Base-by-base conservation (phyloP, 2,113 vertebrate species). In the Climacteris rufus region DNA sequence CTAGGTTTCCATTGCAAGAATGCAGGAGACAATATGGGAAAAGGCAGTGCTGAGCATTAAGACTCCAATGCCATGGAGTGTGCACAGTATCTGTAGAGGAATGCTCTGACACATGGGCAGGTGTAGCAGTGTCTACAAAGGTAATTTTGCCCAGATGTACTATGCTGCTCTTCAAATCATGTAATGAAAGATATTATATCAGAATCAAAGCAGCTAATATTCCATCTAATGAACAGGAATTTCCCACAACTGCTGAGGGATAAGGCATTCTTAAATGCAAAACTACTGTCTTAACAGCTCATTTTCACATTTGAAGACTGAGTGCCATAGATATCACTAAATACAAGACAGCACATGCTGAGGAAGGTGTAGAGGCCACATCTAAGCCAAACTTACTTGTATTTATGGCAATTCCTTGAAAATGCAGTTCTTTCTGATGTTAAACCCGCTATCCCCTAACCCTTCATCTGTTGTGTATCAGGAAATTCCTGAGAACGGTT, bases 61-160 rank as follows among this genome's bases (percentile, higher is more conserved):
- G 21, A 79, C 44, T 56, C 37, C 52, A 64, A 81, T 0, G 0
- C 39, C 17, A 40, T 9, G 19, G 47, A 77, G 59, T 2, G 10
- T 39, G 35, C 57, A 8, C 0, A 42, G n/a, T 20, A 75, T n/a
- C 84, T 69, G 13, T 22, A 52, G 61, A 93, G 65, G 40, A 93
- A 76, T 47, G 40, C n/a, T 72, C 66, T 49, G 17, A 40, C 13
- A 20, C 5, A 5, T 3, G 0, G 1, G 20, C 20, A 33, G 15
- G 12, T 89, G 60, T 19, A 89, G 66, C 57, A 68, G 13, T 7
- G 28, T 61, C 52, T 30, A 28, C 49, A 64, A 66, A 83, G 33
- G 23, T 61, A 7, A 53, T 86, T 65, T 69, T 65, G 61, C 45
- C 42, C 23, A 50, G 30, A 68, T 40, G 39, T 21, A 49, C 59